Percentiles rank a stretch among this genome's conserved stretches.
Conservation (phyloP, 2,113 vertebrate species). For the Opisthocomus hoazin region DNA sequence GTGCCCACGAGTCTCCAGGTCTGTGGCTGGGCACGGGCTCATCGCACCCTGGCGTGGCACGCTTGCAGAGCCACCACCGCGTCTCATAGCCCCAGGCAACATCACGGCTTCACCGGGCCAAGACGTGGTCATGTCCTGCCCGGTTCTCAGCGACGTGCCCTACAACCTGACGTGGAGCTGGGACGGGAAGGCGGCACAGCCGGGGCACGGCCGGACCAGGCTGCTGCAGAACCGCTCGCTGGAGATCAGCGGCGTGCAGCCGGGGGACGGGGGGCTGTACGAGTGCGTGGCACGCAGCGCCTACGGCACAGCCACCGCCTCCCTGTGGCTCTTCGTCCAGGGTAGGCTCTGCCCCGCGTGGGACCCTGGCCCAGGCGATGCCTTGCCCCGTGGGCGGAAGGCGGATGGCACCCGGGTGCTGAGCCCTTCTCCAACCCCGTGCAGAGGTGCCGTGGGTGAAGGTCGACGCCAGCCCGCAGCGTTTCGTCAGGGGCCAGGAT, state of each 20-base stretch:
- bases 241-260: conserved; percentile 67
- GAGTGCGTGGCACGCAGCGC: conserved; percentile 76
- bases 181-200: conserved; percentile 55
- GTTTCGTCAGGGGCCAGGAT: conserved; percentile 77
- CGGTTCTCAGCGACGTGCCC: conserved; percentile 71
- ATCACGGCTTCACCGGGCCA: conserved; percentile 78
- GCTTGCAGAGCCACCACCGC: conserved; percentile 78
- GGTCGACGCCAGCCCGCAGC: conserved; percentile 71
- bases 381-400: fast-evolving
- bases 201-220: conserved; percentile 37
- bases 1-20: fast-evolving
- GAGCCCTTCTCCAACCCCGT: background rate
- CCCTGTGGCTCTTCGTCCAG: conserved; percentile 82
- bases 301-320: conserved; percentile 67
- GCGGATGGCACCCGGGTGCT: fast-evolving
- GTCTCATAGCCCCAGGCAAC: conserved; percentile 71
- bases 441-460: conserved; percentile 81
- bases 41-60: fast-evolving
- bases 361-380: fast-evolving
- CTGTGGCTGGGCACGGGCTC: background rate
- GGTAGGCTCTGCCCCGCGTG: conserved; percentile 51
- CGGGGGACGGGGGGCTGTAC: conserved; percentile 78
- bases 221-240: conserved; percentile 75
- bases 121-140: conserved; percentile 77
- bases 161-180: conserved; percentile 88